Evolutionary conservation across 2,888 invertebrate species (phyloP).

Genomic region (Tachystola acroxantha): DNA sequence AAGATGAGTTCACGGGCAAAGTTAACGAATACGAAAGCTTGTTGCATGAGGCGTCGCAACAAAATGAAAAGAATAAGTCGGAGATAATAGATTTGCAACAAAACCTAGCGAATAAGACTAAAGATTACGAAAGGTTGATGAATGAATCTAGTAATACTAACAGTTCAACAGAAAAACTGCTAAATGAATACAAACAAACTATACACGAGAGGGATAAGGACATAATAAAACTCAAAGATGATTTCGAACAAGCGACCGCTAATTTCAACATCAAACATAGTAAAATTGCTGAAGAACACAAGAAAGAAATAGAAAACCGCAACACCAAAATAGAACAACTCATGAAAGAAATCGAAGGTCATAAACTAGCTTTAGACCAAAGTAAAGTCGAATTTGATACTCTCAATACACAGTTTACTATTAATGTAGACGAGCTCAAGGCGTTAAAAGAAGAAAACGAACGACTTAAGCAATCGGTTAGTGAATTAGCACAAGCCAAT

Average conservation of each 20-base stretch:
- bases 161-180: constrained; percentile 57
- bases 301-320: constrained; percentile 70
- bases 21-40: constrained; percentile 68
- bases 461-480: constrained; percentile 55
- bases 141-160: constrained; percentile 52
- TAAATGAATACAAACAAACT: constrained; percentile 66
- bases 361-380: constrained; percentile 63
- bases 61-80: constrained; percentile 58
- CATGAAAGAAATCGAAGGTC: constrained; percentile 65
- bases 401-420: constrained; percentile 62
- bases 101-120: constrained; percentile 52
- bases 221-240: constrained; percentile 68
- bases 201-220: constrained; percentile 76
- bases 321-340: constrained; percentile 71
- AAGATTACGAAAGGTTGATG: constrained; percentile 57
- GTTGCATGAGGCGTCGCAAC: constrained; percentile 58
- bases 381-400: constrained; percentile 67
- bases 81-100: constrained; percentile 62
- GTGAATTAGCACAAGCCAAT: constrained; percentile 56
- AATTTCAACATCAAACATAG: constrained; percentile 70
- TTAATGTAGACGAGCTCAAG: constrained; percentile 61
- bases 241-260: constrained; percentile 66
- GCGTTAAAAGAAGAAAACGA: constrained; percentile 62
- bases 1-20: constrained; percentile 58
- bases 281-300: constrained; percentile 71